A percentile compares a stretch with the other conserved stretches of the same genome.
These are phyloP conservation scores for Coelopa frigida DNA, from an alignment of 1,140 invertebrate genomes.

Conservation along the genomic window DNA sequence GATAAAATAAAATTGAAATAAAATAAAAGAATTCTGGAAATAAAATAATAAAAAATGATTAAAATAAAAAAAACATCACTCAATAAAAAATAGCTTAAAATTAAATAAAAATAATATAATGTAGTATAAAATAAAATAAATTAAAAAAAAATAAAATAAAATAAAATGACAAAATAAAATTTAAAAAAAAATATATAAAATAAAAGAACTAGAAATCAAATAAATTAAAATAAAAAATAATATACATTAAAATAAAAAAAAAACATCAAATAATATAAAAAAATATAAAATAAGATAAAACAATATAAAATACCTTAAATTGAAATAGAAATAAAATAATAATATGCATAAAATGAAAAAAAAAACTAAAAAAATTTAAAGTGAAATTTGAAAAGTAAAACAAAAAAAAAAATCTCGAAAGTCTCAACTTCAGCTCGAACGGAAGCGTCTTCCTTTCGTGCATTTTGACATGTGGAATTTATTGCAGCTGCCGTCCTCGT, in stretches of 20 bases:
- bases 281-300: neutral
- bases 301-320: neutral
- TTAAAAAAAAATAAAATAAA: too few species aligned
- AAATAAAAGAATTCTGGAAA: neutral
- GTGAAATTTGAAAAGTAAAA: too few species aligned
- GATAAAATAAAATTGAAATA: neutral
- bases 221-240: neutral
- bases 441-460: too few species aligned
- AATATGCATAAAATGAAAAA: neutral
- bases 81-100: neutral
- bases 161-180: neutral
- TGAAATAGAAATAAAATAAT: neutral
- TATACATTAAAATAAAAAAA: neutral
- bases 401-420: too few species aligned
- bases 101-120: neutral
- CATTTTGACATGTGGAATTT: too few species aligned
- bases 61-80: neutral
- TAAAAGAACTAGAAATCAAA: neutral
- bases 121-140: too few species aligned
- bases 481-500: too few species aligned
- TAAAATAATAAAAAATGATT: neutral
- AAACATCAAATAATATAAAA: neutral
- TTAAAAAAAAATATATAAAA: neutral
- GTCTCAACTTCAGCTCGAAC: too few species aligned
- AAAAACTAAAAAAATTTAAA: neutral